Base-by-base conservation (phyloP, 2,113 vertebrate species). In the Columba livia region DNA sequence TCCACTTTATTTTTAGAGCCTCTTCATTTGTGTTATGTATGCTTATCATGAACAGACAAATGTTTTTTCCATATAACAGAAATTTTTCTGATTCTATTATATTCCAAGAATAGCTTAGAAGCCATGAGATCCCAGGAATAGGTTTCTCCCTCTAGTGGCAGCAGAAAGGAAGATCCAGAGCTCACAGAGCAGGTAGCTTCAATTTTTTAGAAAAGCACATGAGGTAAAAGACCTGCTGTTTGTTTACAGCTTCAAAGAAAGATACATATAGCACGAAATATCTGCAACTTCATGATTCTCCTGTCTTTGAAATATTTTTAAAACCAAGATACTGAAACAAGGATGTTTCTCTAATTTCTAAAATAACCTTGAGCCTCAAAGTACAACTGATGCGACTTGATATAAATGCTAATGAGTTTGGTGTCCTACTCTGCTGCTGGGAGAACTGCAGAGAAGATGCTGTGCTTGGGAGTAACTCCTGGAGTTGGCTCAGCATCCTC, bases 91-190 rank as follows among this genome's bases (percentile, higher is more conserved):
- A 53, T 88, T 88, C 51, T 57, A 3, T 47, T 47, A 47, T 47
- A 47, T 71, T 75, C 65, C 64, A 91, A 56, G 95, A 66, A 42
- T 13, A 92, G 56, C 44, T 48, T 14, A 1, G 87, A 73, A 95
- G 50, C 51, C 48, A 4, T 4, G 88, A 60, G 69, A 62, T 92
- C 15, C n/a, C 54, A 50, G 58, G 92, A 92, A 92, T 51, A 26
- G 21, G 75, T 32, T 95, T 94, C 88, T 94, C 90, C 94, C 92
- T 96, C 91, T 97, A 96, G 91, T 96, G 89, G 82, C 51, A 78
- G 75, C 73, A 89, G 64, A 48, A 48, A 15, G 88, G 75, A 90
- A 92, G n/a, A 53, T 69, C 15, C 81, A 58, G 70, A 79, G 19
- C 50, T 31, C 67, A 73, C 16, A 16, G 58, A 47, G 4, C 47